Evolutionary conservation across 2,113 vertebrate species (phyloP).

Genomic region (Hipposideros armiger): DNA sequence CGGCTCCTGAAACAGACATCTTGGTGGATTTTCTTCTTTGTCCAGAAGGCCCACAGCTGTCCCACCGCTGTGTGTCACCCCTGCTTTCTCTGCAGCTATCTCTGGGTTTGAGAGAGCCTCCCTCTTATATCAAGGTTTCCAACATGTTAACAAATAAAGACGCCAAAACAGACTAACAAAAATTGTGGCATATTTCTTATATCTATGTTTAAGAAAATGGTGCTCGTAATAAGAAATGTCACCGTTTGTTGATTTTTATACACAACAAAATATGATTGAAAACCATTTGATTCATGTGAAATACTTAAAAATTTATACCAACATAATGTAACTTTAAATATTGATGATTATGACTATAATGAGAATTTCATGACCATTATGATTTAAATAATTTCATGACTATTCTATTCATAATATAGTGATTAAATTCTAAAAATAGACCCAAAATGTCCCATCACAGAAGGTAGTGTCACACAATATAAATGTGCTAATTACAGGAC

Average conservation of each 20-base stretch:
- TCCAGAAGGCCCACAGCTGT: neutral
- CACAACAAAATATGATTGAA: neutral
- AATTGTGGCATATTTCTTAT: neutral
- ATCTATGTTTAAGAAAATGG: conserved; percentile 11
- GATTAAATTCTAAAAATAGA: conserved; percentile 56
- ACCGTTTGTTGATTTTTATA: conserved; percentile 18
- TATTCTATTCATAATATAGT: conserved; percentile 20
- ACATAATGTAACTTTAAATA: conserved; percentile 24
- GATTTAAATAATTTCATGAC: conserved; percentile 23
- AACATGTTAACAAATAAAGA: neutral
- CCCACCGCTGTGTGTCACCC: neutral
- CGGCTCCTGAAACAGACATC: neutral
- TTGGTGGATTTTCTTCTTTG: neutral
- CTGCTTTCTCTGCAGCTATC: neutral
- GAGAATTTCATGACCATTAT: neutral
- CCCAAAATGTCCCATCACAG: neutral
- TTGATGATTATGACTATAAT: neutral
- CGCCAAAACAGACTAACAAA: neutral
- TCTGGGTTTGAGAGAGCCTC: neutral
- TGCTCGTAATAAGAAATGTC: neutral
- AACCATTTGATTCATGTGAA: neutral
- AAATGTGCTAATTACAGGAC: conserved; percentile 61
- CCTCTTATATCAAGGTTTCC: neutral
- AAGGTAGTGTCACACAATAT: conserved; percentile 51
- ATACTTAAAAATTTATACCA: neutral